Base-by-base conservation (phyloP, 2,797 vertebrate genomes). In the Gallinago nigripennis region DNA sequence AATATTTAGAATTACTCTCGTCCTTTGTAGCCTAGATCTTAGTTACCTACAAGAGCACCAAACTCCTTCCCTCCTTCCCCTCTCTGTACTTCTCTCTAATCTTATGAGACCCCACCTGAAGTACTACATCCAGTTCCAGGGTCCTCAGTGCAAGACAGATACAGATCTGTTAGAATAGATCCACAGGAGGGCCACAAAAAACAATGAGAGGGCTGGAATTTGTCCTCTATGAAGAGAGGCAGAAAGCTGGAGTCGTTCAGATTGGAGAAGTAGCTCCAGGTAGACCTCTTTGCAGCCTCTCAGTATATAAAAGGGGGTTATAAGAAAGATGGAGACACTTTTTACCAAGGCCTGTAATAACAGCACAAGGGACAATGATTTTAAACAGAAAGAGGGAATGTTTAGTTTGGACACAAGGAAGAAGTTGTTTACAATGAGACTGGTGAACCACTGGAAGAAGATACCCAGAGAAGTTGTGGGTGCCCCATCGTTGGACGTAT, bases 361-460 rank as follows among this genome's bases (percentile, higher is more conserved):
- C 20, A 79, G 9, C 20, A 76, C 9, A 85, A 69, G 4, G 11
- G 6, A 3, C 2, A n/a, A 43, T 4, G 4, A 8, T 17, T 72
- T 80, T 33, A 31, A 73, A 72, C 3, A 69, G 4, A 48, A 41
- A 33, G 7, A 48, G 1, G 3, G 6, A 28, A 53, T 2, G 7
- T 65, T 88, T 61, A 57, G 1, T 69, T 24, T 72, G 41, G 12
- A 18, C 28, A 50, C 28, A 27, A 50, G 13, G 31, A 76, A 61
- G 8, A 76, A 79, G 9, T 12, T 66, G 1, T 8, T 79, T 16
- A 7, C 1, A 0, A 23, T 37, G 12, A 39, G 4, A 2, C 12
- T 60, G n/a, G 3, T 2, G 8, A 79, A 1, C 20, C 35, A 39
- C 12, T n/a, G 8, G 25, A 69, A 45, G 12, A 70, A 61, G 4